Base-by-base conservation (phyloP, 2,113 vertebrate species). In the Zingel zingel region DNA sequence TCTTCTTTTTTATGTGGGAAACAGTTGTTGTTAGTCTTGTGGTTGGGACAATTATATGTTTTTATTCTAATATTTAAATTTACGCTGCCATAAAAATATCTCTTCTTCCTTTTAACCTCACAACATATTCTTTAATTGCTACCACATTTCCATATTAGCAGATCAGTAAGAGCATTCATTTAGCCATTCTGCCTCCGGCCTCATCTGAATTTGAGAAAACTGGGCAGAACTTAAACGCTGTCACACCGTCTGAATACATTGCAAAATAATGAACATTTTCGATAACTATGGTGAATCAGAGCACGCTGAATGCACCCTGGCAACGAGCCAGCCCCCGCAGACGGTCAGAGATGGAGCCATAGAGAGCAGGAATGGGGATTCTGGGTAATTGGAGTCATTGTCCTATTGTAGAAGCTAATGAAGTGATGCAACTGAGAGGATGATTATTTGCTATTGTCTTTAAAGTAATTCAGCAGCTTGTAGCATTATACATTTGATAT, bases 321-420 rank as follows among this genome's bases (percentile, higher is more conserved):
- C 91, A 51, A 5, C 1, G 18, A 1, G 86, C 91, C 90, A 90
- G 72, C 64, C 68, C 69, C 84, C 16, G 58, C 83, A 90, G 88
- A 87, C 90, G 62, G 83, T 73, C 81, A 43, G 61, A 83, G 77
- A 89, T 54, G 77, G 77, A 87, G 90, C 79, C 74, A 51, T 74
- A 62, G 74, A 89, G 83, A 84, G 72, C 27, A 9, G 73, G 72
- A 80, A 68, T 23, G 64, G 77, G 86, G 75, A 89, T 89, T 88
- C 25, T 90, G 88, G 88, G 89, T 91, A 92, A 93, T 91, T 90
- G 83, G 89, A 80, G 81, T 79, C 84, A 87, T 87, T 82, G 82
- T 89, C 74, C 62, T 77, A 78, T 86, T 88, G 89, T 81, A 86
- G 86, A n/a, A 79, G 83, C 84, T 92, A 92, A 92, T 92, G 91